phyloP scores from a whole-genome alignment of 2,888 invertebrate genomes.

The Miltochrista miniata region DNA sequence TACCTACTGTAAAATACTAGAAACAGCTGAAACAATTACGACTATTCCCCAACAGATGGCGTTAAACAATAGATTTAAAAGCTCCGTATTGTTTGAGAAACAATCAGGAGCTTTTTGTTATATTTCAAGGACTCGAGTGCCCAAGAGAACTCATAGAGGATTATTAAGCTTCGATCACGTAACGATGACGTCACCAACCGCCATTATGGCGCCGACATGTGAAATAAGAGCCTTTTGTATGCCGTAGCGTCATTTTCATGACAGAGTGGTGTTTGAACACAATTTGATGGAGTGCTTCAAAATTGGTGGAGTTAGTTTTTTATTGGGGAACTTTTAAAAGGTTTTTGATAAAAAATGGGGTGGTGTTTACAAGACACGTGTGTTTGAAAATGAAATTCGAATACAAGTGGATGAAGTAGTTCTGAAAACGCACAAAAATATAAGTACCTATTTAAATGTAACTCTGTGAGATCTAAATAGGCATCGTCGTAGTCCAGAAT shows the following conservation, averaged over 20 bases:
- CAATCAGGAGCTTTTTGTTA: not conserved
- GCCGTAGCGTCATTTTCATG: not conserved
- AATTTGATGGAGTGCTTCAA: not conserved
- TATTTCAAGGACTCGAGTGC: not conserved
- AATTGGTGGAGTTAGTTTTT: too few species aligned
- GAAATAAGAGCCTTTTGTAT: not conserved
- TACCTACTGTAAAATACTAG: too few species aligned
- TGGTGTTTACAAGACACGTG: too few species aligned
- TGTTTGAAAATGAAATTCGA: too few species aligned
- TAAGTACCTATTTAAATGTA: too few species aligned
- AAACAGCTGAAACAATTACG: not conserved
- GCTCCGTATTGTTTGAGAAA: not conserved
- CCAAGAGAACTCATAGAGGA: not conserved
- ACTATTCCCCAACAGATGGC: constrained; percentile 1
- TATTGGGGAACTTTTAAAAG: too few species aligned
- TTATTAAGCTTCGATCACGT: not conserved
- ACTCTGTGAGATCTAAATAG: too few species aligned
- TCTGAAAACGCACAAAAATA: too few species aligned
- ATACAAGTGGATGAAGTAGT: too few species aligned
- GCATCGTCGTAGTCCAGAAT: too few species aligned
- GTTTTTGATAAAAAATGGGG: too few species aligned
- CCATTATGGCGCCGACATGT: not conserved
- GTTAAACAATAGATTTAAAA: not conserved
- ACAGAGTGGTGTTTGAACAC: not conserved
- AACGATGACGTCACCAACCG: not conserved